Conservation (phyloP, 2,888 invertebrate species). For the Apodemia zela region DNA sequence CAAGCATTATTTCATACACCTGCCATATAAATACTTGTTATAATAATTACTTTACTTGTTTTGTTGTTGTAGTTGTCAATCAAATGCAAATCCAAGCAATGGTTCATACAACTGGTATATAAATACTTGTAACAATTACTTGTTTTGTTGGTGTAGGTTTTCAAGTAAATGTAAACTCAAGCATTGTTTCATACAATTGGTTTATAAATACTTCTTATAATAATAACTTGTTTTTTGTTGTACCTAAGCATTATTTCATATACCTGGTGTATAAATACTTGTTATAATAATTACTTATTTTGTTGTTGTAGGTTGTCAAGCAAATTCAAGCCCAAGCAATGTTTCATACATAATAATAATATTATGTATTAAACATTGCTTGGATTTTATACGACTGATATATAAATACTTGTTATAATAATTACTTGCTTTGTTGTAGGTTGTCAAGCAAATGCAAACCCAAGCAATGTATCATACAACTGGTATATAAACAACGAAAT, state of each 20-base stretch:
- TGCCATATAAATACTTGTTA: too few species aligned
- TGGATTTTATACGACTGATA: constrained; percentile 81
- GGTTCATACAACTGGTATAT: constrained; percentile 84
- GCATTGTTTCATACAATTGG: constrained; percentile 89
- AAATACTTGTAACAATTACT: constrained; percentile 57
- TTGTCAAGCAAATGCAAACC: constrained; percentile 95
- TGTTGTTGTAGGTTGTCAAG: constrained; percentile 83
- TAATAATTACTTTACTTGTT: too few species aligned
- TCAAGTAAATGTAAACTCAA: constrained; percentile 93
- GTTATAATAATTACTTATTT: constrained; percentile 14
- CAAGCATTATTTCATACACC: constrained; percentile 88
- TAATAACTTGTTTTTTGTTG: constrained; percentile 21
- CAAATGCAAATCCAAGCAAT: too few species aligned
- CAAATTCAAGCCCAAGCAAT: constrained; percentile 93
- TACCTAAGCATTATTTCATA: too few species aligned
- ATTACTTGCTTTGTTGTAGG: constrained; percentile 47
- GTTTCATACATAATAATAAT: constrained; percentile 91
- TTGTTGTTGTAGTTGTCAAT: too few species aligned
- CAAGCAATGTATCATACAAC: constrained; percentile 89
- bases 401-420: constrained; percentile 73
- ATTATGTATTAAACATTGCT: too few species aligned
- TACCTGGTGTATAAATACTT: constrained; percentile 87
- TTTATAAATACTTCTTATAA: constrained; percentile 66
- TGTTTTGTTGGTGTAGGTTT: constrained; percentile 75
- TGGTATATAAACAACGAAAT: constrained; percentile 93